Percentiles rank a stretch among this genome's conserved stretches.
phyloP scores from a whole-genome alignment of 2,888 invertebrate genomes.

The Globia sparganii region DNA sequence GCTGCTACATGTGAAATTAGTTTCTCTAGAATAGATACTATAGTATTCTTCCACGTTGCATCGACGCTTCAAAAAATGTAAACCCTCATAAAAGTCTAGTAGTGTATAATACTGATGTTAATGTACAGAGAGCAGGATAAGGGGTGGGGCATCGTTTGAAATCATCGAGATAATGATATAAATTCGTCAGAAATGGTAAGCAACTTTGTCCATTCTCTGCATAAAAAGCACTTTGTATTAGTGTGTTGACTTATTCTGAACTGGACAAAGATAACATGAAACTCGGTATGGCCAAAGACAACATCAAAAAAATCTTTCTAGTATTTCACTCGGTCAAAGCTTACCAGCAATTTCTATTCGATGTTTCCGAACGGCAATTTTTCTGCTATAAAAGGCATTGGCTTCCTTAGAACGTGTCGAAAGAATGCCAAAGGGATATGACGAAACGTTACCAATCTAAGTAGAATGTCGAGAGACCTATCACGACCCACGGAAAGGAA shows the following conservation, averaged over 20 bases:
- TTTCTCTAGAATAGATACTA: neutral
- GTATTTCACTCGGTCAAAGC: neutral
- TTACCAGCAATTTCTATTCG: neutral
- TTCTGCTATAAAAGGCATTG: slow-evolving; percentile 23
- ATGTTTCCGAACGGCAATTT: slow-evolving; percentile 24
- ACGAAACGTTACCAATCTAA: slow-evolving; percentile 13
- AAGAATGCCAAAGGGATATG: slow-evolving; percentile 50
- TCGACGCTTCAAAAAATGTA: neutral
- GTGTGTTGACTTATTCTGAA: neutral
- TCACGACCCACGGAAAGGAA: slow-evolving; percentile 44
- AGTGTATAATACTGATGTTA: neutral
- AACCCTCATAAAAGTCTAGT: neutral
- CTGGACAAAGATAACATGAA: neutral
- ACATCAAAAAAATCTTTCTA: neutral
- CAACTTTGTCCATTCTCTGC: neutral
- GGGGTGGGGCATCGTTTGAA: neutral
- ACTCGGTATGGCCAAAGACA: neutral
- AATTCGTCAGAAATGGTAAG: neutral
- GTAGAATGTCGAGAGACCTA: slow-evolving; percentile 41
- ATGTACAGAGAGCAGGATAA: neutral
- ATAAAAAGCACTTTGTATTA: neutral
- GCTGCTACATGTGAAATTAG: no score
- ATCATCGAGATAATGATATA: neutral
- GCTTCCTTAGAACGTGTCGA: slow-evolving; percentile 20
- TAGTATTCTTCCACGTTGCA: neutral